Evolutionary conservation across 37 sponge, comb jelly and placozoan genomes (phyloP).

Genomic region (Spongilla lacustris): DNA sequence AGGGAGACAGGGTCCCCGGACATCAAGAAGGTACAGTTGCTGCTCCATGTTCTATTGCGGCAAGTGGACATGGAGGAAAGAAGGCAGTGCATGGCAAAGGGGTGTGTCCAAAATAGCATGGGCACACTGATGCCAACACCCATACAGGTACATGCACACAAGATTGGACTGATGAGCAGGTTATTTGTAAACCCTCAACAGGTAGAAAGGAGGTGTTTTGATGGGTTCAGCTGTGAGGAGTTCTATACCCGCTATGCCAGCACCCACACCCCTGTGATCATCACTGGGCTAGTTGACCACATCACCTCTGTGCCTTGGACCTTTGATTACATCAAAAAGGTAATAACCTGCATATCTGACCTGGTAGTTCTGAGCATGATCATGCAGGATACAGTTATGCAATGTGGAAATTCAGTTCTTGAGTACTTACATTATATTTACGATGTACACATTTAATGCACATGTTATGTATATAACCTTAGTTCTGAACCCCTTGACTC

Average conservation of each 20-base stretch:
- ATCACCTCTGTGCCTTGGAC: constrained; percentile 66
- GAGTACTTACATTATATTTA: no score
- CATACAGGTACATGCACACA: background rate
- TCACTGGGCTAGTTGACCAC: constrained; percentile 60
- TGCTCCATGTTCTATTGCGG: background rate
- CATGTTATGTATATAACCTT: no score
- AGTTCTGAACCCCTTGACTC: no score
- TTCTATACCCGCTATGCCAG: constrained; percentile 51
- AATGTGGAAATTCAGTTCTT: no score
- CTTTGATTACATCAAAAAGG: constrained; percentile 68
- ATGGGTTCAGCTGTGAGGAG: constrained; percentile 35
- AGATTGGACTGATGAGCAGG: no score
- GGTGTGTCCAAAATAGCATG: background rate
- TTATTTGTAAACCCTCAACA: background rate
- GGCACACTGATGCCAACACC: background rate
- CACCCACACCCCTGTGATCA: constrained; percentile 65
- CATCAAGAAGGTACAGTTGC: background rate
- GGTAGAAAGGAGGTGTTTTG: constrained; percentile 61
- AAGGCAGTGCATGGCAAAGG: background rate
- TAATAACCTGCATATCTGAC: constrained; percentile 2
- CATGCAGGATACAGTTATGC: no score
- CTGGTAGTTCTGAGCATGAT: no score
- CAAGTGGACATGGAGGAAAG: background rate
- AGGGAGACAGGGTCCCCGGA: background rate
- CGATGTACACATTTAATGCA: no score